phyloP scores from a whole-genome alignment of 2,797 vertebrate species.

The Zenarchopterus dispar region DNA sequence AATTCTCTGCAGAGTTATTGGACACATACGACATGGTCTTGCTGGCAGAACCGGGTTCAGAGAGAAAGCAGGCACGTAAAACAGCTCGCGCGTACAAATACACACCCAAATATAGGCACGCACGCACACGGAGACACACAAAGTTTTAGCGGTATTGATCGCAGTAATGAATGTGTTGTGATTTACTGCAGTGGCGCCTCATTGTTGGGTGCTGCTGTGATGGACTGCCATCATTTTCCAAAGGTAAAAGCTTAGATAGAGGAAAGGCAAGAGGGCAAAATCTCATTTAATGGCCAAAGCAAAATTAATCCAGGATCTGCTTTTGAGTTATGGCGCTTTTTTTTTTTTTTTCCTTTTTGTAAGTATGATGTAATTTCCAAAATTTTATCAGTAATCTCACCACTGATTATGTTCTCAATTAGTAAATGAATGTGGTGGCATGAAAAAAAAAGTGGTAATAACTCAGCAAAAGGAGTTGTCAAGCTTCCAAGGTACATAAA shows the following conservation, averaged over 20 bases:
- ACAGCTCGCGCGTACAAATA: conserved; percentile 15
- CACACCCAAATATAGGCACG: conserved; percentile 37
- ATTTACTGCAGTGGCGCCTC: conserved; percentile 75
- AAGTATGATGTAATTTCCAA: conserved; percentile 77
- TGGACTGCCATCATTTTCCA: conserved; percentile 77
- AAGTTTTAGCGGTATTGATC: conserved; percentile 79
- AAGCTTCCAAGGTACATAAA: conserved; percentile 78
- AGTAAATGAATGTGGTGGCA: conserved; percentile 75
- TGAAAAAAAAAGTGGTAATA: conserved; percentile 49
- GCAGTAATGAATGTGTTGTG: conserved; percentile 77
- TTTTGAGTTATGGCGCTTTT: conserved; percentile 65
- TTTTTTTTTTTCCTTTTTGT: conserved; percentile 46
- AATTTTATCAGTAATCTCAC: conserved; percentile 75
- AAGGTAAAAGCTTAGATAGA: conserved; percentile 75
- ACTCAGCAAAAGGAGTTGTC: conserved; percentile 68
- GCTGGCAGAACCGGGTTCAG: conserved; percentile 22
- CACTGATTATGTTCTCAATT: conserved; percentile 79
- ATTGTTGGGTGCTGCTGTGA: conserved; percentile 75
- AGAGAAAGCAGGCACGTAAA: conserved; percentile 25
- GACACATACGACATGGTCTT: conserved; percentile 52
- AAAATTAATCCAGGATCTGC: conserved; percentile 64
- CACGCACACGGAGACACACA: conserved; percentile 15
- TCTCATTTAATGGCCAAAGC: conserved; percentile 66
- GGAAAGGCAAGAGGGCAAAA: conserved; percentile 69
- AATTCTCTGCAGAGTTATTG: conserved; percentile 38